These are phyloP conservation scores for Aptenodytes patagonicus DNA, from an alignment of 2,113 vertebrate species.

Conservation along the genomic window DNA sequence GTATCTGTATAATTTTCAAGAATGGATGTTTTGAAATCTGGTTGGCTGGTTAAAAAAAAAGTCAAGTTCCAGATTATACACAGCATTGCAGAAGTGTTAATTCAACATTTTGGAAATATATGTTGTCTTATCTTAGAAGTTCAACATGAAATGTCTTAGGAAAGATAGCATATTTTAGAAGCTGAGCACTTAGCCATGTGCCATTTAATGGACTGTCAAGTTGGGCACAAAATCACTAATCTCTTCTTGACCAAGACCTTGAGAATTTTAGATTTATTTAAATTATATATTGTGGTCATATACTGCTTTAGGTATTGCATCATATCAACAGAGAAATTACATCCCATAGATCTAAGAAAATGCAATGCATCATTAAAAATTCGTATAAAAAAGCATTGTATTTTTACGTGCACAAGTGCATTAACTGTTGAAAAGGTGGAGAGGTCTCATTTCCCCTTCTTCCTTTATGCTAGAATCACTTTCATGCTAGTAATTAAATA, in stretches of 20 bases:
- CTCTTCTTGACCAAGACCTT: background rate
- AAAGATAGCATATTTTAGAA: background rate
- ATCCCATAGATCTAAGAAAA: background rate
- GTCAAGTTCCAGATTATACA: background rate
- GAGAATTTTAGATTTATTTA: background rate
- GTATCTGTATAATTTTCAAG: conserved; percentile 17
- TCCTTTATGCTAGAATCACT: conserved; percentile 68
- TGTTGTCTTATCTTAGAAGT: background rate
- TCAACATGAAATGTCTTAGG: background rate
- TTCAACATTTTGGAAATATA: background rate
- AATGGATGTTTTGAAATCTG: conserved; percentile 21
- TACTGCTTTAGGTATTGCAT: background rate
- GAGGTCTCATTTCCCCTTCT: conserved; percentile 66
- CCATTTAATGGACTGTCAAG: background rate
- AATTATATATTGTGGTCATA: background rate
- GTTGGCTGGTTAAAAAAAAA: background rate
- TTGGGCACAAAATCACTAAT: background rate
- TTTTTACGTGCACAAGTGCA: conserved; percentile 35
- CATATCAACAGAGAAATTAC: background rate
- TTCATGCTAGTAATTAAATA: conserved; percentile 73
- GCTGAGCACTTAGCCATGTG: background rate
- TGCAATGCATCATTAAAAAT: conserved; percentile 10
- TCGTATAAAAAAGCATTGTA: background rate
- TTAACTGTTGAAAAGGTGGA: conserved; percentile 68
- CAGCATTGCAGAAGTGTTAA: background rate